Conservation (phyloP, 2,113 vertebrate genomes). For the Hippocampus mohnikei region DNA sequence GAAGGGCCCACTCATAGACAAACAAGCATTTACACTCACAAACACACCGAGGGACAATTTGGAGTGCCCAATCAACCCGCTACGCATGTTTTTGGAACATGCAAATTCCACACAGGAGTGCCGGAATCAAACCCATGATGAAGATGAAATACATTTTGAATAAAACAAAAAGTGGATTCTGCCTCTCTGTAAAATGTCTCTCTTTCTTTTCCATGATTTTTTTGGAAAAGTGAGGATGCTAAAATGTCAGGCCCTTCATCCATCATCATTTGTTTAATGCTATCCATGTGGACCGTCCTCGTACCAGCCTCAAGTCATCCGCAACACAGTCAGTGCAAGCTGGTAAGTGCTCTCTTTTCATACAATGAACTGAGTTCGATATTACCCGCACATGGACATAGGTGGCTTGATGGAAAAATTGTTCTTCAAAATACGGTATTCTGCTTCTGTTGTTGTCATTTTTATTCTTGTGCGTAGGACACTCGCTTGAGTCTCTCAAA, state of each 20-base stretch:
- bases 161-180: background rate
- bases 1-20: too few species aligned
- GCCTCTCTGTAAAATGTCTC: background rate
- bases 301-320: constrained; percentile 45
- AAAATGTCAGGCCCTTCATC: constrained; percentile 64
- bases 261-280: constrained; percentile 48
- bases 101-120: too few species aligned
- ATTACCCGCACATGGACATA: background rate
- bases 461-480: too few species aligned
- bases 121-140: too few species aligned
- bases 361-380: background rate
- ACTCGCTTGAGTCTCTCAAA: too few species aligned
- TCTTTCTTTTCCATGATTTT: constrained; percentile 4
- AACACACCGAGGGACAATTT: too few species aligned
- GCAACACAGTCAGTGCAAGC: constrained; percentile 43
- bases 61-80: too few species aligned
- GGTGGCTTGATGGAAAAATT: background rate
- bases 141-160: too few species aligned
- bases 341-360: constrained; percentile 55
- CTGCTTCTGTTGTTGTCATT: too few species aligned
- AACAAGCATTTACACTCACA: too few species aligned
- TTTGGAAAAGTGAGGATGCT: constrained; percentile 62
- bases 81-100: too few species aligned
- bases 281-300: constrained; percentile 39
- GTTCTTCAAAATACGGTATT: background rate